These are phyloP conservation scores for Hemicentrotus pulcherrimus DNA, from an alignment of 35 echinoderm and acorn worm genomes.

Conservation along the genomic window DNA sequence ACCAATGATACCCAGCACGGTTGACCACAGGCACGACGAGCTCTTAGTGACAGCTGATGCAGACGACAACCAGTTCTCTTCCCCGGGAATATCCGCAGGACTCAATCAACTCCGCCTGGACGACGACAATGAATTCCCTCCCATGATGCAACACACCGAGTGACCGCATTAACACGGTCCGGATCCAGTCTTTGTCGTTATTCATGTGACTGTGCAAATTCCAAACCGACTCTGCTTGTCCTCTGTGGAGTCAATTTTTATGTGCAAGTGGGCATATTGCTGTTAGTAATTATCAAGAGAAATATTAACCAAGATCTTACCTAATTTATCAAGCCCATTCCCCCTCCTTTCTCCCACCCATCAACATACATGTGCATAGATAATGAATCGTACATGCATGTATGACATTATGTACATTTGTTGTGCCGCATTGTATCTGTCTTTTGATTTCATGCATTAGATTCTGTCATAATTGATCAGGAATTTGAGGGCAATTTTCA, in stretches of 20 bases:
- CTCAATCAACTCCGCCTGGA: constrained; percentile 83
- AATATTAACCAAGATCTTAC: background rate
- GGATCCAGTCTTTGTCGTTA: background rate
- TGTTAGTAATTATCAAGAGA: background rate
- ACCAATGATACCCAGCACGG: constrained; percentile 22
- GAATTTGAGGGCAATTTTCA: too few species aligned
- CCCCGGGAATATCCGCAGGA: constrained; percentile 58
- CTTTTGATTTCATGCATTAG: too few species aligned
- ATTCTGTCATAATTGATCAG: too few species aligned
- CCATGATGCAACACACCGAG: constrained; percentile 93
- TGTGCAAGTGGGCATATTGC: constrained; percentile 7
- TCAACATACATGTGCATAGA: too few species aligned
- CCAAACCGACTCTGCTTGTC: background rate
- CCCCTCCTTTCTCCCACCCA: background rate
- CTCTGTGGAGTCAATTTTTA: background rate
- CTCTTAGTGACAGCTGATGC: constrained; percentile 65
- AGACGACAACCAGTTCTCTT: constrained; percentile 30
- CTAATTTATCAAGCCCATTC: background rate
- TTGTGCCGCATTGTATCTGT: too few species aligned
- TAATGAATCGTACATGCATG: too few species aligned
- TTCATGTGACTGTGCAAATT: constrained; percentile 1
- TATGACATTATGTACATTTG: too few species aligned
- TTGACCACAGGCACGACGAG: constrained; percentile 38
- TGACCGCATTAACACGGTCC: background rate
- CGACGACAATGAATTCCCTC: constrained; percentile 97